Conservation (phyloP, 1,140 invertebrate species). For the Drosophila repleta region DNA sequence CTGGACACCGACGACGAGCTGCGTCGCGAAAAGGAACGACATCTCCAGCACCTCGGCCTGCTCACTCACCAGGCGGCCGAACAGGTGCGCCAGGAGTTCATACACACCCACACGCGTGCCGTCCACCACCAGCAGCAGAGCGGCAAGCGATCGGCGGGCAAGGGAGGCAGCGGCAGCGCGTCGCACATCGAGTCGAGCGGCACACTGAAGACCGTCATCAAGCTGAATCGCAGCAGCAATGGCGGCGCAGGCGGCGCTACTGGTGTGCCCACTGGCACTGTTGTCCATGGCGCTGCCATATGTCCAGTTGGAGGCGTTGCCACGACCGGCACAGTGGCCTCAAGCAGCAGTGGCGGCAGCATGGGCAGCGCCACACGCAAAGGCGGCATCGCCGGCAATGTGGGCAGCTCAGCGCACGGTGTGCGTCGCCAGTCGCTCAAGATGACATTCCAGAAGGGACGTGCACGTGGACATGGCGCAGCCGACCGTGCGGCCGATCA, state of each 20-base stretch:
- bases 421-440: constrained; percentile 87
- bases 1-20: constrained; percentile 47
- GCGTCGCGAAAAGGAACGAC: constrained; percentile 86
- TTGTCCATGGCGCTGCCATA: constrained; percentile 48
- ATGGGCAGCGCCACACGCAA: constrained; percentile 64
- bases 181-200: constrained; percentile 86
- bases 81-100: constrained; percentile 81
- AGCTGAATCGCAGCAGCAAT: constrained; percentile 86
- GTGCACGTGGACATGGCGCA: constrained; percentile 86
- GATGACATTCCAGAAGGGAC: constrained; percentile 92
- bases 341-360: constrained; percentile 83
- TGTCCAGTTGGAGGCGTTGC: neutral
- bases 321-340: constrained; percentile 77
- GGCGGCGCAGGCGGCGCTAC: constrained; percentile 46
- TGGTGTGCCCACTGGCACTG: constrained; percentile 62
- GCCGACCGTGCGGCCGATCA: constrained; percentile 84
- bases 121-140: constrained; percentile 69
- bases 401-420: constrained; percentile 85
- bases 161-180: constrained; percentile 83
- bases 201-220: constrained; percentile 91
- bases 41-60: constrained; percentile 87
- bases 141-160: constrained; percentile 51
- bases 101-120: constrained; percentile 82
- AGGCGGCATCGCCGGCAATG: constrained; percentile 23
- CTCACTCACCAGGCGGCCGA: constrained; percentile 87